These are phyloP conservation scores for Bambusicola thoracicus DNA, from an alignment of 2,113 vertebrate species.

Conservation along the genomic window DNA sequence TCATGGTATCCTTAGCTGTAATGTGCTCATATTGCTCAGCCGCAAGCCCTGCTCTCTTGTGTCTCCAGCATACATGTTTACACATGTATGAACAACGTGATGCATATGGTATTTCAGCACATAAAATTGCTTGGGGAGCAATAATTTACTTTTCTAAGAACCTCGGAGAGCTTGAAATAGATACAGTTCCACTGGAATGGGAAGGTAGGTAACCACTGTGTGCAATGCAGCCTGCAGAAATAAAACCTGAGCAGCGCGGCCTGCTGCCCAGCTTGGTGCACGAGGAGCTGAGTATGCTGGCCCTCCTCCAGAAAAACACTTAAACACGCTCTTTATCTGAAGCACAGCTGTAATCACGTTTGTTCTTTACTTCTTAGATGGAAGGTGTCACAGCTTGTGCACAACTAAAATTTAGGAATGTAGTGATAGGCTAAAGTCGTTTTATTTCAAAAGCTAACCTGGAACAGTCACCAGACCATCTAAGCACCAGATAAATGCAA, in stretches of 20 bases:
- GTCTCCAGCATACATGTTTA: background rate
- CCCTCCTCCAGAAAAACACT: background rate
- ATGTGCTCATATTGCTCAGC: background rate
- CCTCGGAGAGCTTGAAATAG: background rate
- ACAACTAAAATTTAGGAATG: background rate
- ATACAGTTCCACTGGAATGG: accelerated
- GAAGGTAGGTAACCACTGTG: background rate
- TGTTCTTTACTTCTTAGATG: background rate
- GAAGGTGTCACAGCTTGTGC: background rate
- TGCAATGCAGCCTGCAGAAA: background rate
- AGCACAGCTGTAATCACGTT: background rate
- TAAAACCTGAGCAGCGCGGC: background rate
- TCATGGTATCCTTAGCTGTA: background rate
- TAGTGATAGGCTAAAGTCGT: background rate
- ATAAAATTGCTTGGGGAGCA: background rate
- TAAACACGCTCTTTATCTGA: background rate
- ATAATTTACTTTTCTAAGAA: background rate
- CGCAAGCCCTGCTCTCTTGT: background rate
- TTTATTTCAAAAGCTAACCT: background rate
- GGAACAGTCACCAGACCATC: background rate
- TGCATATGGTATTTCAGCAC: background rate
- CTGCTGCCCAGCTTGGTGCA: background rate
- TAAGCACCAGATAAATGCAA: background rate
- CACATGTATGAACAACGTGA: background rate
- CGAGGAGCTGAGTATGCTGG: accelerated